Conservation (phyloP, 2,797 vertebrate species). For the Xenopus petersii region DNA sequence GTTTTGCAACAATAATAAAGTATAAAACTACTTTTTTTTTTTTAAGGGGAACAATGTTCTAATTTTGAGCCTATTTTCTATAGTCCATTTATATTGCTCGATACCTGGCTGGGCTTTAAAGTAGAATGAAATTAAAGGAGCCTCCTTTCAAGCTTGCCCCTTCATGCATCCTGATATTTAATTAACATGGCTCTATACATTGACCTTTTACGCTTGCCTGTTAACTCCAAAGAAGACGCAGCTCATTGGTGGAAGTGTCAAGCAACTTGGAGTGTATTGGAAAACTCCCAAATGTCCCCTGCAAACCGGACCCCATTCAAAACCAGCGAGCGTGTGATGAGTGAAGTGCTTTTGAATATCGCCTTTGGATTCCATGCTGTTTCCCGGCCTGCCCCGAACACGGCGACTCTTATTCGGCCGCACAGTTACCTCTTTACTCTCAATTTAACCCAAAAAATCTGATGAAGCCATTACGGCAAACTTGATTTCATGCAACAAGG, state of each 20-base stretch:
- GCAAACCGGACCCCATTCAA: constrained; percentile 87
- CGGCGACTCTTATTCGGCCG: constrained; percentile 81
- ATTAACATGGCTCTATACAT: constrained; percentile 63
- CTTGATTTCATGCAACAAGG: constrained; percentile 96
- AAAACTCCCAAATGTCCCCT: constrained; percentile 81
- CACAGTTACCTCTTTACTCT: constrained; percentile 88
- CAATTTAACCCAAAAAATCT: constrained; percentile 95
- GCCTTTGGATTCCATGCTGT: constrained; percentile 88
- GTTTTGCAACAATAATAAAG: too few species aligned
- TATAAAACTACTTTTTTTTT: too few species aligned
- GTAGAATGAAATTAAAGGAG: too few species aligned
- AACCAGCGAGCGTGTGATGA: constrained; percentile 90
- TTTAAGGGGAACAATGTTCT: too few species aligned
- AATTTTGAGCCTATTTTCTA: too few species aligned
- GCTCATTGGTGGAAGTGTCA: constrained; percentile 66
- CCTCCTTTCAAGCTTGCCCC: constrained; percentile 31
- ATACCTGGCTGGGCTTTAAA: too few species aligned
- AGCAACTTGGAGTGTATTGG: constrained; percentile 83
- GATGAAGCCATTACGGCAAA: constrained; percentile 88
- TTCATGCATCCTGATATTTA: constrained; percentile 59
- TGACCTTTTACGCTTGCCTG: constrained; percentile 60
- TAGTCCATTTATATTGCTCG: too few species aligned
- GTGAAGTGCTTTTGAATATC: constrained; percentile 89
- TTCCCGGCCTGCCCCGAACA: constrained; percentile 82
- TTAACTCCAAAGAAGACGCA: constrained; percentile 57